Evolutionary conservation across 2,888 invertebrate species (phyloP).

Genomic region (Hypercompe scribonia): DNA sequence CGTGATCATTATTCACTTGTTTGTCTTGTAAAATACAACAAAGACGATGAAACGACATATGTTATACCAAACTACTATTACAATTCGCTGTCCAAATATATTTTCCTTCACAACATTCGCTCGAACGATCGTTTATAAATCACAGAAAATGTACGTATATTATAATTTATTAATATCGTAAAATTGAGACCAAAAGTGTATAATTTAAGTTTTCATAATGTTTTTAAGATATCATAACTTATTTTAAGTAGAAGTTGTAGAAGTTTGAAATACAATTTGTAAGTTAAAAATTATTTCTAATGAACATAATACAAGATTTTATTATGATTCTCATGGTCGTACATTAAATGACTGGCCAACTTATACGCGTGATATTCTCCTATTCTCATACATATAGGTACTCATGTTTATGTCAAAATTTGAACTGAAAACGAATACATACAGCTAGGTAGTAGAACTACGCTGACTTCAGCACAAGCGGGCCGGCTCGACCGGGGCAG

Average conservation of each 20-base stretch:
- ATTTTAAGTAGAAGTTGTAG: constrained; percentile 36
- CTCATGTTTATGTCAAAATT: too few relatives aligned
- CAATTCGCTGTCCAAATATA: constrained; percentile 37
- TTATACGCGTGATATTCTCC: too few relatives aligned
- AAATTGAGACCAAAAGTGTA: constrained; percentile 8
- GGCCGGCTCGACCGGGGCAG: too few relatives aligned
- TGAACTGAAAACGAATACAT: too few relatives aligned
- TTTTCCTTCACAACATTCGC: constrained; percentile 29
- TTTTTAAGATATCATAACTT: constrained; percentile 34
- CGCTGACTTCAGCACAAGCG: too few relatives aligned
- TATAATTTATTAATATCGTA: constrained; percentile 15
- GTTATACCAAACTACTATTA: constrained; percentile 39
- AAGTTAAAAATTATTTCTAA: constrained; percentile 3
- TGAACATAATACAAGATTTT: neutral
- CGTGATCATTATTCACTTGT: constrained; percentile 47
- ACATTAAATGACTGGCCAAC: neutral
- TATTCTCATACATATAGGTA: too few relatives aligned
- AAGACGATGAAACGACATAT: constrained; percentile 34
- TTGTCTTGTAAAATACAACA: constrained; percentile 45
- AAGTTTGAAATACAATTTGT: constrained; percentile 13
- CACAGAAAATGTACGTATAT: constrained; percentile 21
- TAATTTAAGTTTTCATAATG: constrained; percentile 28
- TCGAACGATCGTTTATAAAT: constrained; percentile 33
- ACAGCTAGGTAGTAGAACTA: too few relatives aligned
- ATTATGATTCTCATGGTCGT: neutral